Conservation (phyloP, 2,888 invertebrate genomes). For the Cenopis cana region DNA sequence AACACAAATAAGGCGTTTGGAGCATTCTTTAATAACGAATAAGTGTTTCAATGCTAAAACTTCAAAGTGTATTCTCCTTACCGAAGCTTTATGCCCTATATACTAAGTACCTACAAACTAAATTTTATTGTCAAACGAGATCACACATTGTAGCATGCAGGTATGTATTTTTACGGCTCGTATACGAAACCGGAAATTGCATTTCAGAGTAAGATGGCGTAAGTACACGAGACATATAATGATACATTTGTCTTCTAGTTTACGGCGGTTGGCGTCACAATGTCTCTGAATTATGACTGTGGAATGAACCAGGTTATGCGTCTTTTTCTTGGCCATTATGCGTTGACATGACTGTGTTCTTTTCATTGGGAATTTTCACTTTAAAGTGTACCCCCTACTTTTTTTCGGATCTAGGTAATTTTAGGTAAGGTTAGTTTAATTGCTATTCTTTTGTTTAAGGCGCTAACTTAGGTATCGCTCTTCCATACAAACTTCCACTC, state of each 20-base stretch:
- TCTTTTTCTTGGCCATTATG: background rate
- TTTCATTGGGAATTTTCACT: too few relatives aligned
- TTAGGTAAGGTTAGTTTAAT: too few relatives aligned
- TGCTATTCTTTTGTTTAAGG: too few relatives aligned
- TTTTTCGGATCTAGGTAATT: too few relatives aligned
- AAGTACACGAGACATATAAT: constrained; percentile 1
- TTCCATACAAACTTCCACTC: too few relatives aligned
- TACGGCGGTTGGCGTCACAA: background rate
- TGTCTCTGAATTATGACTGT: background rate
- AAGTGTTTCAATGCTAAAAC: background rate
- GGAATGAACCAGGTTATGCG: background rate
- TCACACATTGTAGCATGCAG: constrained; percentile 34
- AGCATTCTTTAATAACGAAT: too few relatives aligned
- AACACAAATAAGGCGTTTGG: too few relatives aligned
- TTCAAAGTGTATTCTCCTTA: constrained; percentile 1
- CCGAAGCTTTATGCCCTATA: constrained; percentile 17
- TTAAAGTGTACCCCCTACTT: too few relatives aligned
- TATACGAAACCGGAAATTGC: constrained; percentile 18
- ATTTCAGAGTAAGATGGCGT: background rate
- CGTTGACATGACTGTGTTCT: background rate
- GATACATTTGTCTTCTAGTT: background rate
- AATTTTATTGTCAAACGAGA: constrained; percentile 45
- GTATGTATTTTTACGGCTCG: constrained; percentile 38
- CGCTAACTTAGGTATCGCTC: too few relatives aligned
- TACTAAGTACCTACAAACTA: constrained; percentile 11